These are phyloP conservation scores for Drosophila limbata DNA, from an alignment of 2,888 invertebrate species.

Conservation along the genomic window DNA sequence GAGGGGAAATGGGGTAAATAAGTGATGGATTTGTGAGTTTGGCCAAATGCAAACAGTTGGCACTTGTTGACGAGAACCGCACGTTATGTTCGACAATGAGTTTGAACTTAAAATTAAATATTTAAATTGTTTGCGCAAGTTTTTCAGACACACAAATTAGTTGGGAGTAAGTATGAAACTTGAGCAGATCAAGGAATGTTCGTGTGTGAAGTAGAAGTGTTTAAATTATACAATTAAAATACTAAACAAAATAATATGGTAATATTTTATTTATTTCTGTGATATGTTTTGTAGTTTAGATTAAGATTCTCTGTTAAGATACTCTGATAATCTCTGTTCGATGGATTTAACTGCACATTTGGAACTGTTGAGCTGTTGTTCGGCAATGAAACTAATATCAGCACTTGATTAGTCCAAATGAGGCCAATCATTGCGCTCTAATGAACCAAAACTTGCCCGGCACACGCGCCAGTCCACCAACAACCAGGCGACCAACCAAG, in stretches of 20 bases:
- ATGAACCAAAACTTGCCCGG: constrained; percentile 75
- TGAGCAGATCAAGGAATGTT: neutral
- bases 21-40: constrained; percentile 35
- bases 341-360: neutral
- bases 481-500: constrained; percentile 18
- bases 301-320: no score
- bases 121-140: neutral
- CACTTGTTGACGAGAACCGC: constrained; percentile 19
- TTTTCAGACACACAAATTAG: neutral
- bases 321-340: neutral
- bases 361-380: constrained; percentile 20
- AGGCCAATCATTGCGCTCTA: constrained; percentile 79
- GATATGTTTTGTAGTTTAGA: no score
- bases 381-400: constrained; percentile 71
- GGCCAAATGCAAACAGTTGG: constrained; percentile 42
- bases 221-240: no score
- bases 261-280: no score
- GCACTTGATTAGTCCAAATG: constrained; percentile 78
- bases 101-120: constrained; percentile 2
- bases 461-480: constrained; percentile 58
- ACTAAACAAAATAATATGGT: no score
- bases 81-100: constrained; percentile 3
- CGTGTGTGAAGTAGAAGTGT: no score
- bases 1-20: constrained; percentile 10
- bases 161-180: neutral